Conservation (phyloP, 2,888 invertebrate species). For the Odontocerum albicorne region DNA sequence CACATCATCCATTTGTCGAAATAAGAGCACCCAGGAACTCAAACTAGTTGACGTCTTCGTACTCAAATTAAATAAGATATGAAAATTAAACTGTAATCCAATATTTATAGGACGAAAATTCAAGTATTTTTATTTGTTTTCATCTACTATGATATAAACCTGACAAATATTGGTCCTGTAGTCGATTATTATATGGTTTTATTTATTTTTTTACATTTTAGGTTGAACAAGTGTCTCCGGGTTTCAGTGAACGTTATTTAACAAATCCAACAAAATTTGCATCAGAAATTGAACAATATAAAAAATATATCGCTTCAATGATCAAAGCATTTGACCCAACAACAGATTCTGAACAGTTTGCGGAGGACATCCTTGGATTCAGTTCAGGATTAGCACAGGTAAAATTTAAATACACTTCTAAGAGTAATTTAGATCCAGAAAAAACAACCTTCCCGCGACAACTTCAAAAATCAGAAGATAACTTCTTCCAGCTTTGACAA, state of each 20-base stretch:
- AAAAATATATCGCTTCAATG: constrained; percentile 62
- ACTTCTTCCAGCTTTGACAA: background rate
- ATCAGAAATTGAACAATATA: constrained; percentile 62
- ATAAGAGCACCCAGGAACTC: no score
- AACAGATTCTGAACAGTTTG: constrained; percentile 54
- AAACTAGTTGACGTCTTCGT: no score
- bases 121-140: no score
- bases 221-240: constrained; percentile 67
- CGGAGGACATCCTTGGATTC: constrained; percentile 61
- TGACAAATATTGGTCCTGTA: no score
- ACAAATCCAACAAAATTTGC: constrained; percentile 62
- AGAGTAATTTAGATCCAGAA: background rate
- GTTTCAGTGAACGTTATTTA: constrained; percentile 67
- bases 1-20: no score
- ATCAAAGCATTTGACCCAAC: constrained; percentile 52
- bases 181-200: background rate
- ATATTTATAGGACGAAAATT: no score
- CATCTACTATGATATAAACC: no score
- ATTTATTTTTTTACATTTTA: constrained; percentile 40
- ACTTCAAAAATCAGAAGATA: background rate
- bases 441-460: no score
- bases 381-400: constrained; percentile 66
- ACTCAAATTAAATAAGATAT: no score
- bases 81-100: no score
- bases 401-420: no score